These are phyloP conservation scores for Pegoplata infirma DNA, from an alignment of 2,888 invertebrate species.

Conservation along the genomic window DNA sequence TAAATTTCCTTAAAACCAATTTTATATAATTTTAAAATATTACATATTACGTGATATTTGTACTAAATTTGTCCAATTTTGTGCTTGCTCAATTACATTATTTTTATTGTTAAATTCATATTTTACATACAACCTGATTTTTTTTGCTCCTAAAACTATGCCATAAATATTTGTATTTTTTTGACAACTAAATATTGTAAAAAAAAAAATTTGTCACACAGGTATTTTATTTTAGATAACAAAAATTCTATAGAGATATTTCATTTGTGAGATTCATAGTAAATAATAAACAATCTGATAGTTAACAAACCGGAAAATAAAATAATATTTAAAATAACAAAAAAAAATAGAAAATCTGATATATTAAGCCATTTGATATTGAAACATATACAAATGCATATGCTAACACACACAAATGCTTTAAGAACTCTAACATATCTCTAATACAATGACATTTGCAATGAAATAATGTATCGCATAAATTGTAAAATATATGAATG, in stretches of 20 bases:
- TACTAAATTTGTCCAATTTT: no score
- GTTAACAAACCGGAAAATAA: not conserved
- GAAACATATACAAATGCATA: conserved; percentile 26
- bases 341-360: conserved; percentile 21
- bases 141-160: no score
- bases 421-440: not conserved
- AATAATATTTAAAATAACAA: not conserved
- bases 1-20: no score
- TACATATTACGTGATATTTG: no score
- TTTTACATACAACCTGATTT: no score
- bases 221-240: conserved; percentile 39
- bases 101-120: no score
- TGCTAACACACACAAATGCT: not conserved
- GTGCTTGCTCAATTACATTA: no score
- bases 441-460: conserved; percentile 48
- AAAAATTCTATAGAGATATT: not conserved
- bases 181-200: no score
- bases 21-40: no score
- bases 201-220: no score
- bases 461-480: conserved; percentile 47
- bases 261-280: not conserved
- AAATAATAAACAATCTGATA: not conserved
- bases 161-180: no score
- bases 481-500: conserved; percentile 6
- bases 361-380: conserved; percentile 59